Evolutionary conservation across 2,888 invertebrate species (phyloP).

Genomic region (Tetranychus truncatus): DNA sequence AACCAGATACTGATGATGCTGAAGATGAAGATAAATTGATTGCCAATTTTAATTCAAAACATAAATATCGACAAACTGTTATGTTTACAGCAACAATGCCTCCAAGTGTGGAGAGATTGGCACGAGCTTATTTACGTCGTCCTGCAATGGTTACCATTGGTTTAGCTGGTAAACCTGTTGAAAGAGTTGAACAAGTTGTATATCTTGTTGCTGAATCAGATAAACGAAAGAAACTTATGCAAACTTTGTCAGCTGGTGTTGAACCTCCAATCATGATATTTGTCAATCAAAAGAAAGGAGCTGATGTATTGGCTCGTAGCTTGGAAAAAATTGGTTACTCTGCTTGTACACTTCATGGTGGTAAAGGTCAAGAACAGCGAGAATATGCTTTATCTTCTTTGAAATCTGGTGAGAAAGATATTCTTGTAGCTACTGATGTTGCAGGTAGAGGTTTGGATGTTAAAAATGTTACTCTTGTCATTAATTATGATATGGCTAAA

Average conservation of each 20-base stretch:
- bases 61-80: conserved; percentile 96
- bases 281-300: conserved; percentile 99
- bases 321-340: conserved; percentile 90
- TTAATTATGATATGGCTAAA: conserved; percentile 99
- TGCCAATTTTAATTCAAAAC: conserved; percentile 82
- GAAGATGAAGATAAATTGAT: conserved; percentile 77
- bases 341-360: conserved; percentile 92
- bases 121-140: conserved; percentile 75
- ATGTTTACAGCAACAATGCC: conserved; percentile 99
- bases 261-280: conserved; percentile 98
- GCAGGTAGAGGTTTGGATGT: conserved; percentile 99
- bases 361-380: conserved; percentile 97
- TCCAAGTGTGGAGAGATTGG: conserved; percentile 85
- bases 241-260: conserved; percentile 68
- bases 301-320: conserved; percentile 88
- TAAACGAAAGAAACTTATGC: conserved; percentile 81
- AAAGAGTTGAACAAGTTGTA: conserved; percentile 91
- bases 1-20: conserved; percentile 94
- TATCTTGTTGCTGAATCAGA: conserved; percentile 86
- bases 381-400: conserved; percentile 92
- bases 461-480: conserved; percentile 94
- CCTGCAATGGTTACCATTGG: conserved; percentile 97
- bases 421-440: conserved; percentile 95
- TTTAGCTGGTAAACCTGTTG: conserved; percentile 86
- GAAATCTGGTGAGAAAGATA: conserved; percentile 88